Conservation (phyloP, 2,888 invertebrate species). For the Onchidella celtica region DNA sequence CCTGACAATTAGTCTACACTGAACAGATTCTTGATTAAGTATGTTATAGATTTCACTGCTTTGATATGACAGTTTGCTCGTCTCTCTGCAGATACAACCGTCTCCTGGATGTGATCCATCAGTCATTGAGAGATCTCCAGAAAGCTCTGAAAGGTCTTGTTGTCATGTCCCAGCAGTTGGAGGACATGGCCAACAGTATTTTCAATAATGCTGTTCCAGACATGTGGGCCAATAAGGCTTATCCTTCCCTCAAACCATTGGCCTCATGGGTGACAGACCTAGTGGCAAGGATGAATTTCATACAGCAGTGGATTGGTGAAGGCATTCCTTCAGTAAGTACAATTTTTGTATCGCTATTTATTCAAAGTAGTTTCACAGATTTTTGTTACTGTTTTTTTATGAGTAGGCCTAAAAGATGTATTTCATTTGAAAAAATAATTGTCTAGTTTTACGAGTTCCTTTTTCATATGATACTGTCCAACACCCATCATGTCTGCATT, state of each 20-base stretch:
- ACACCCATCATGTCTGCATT: too few relatives aligned
- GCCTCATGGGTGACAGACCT: conserved; percentile 80
- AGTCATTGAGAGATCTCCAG: conserved; percentile 83
- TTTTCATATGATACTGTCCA: too few relatives aligned
- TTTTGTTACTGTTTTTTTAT: too few relatives aligned
- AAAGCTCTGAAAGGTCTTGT: conserved; percentile 90
- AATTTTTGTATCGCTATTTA: too few relatives aligned
- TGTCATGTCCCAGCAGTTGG: conserved; percentile 89
- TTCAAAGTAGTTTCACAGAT: too few relatives aligned
- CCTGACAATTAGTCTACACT: too few relatives aligned
- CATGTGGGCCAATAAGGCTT: conserved; percentile 84
- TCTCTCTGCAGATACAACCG: conserved; percentile 75
- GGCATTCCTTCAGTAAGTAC: conserved; percentile 77
- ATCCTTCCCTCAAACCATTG: conserved; percentile 80
- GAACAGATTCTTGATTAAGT: too few relatives aligned
- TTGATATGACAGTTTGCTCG: background rate
- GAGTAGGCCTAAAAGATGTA: too few relatives aligned
- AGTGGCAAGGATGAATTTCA: conserved; percentile 76
- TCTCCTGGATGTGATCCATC: conserved; percentile 75
- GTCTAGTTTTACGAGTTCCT: too few relatives aligned
- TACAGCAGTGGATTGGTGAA: conserved; percentile 78
- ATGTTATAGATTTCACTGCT: too few relatives aligned
- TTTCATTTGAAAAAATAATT: too few relatives aligned
- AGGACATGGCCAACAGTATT: conserved; percentile 86
- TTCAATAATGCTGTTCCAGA: conserved; percentile 86